These are phyloP conservation scores for Bradypus variegatus DNA, from an alignment of 2,797 vertebrate species.

Conservation along the genomic window DNA sequence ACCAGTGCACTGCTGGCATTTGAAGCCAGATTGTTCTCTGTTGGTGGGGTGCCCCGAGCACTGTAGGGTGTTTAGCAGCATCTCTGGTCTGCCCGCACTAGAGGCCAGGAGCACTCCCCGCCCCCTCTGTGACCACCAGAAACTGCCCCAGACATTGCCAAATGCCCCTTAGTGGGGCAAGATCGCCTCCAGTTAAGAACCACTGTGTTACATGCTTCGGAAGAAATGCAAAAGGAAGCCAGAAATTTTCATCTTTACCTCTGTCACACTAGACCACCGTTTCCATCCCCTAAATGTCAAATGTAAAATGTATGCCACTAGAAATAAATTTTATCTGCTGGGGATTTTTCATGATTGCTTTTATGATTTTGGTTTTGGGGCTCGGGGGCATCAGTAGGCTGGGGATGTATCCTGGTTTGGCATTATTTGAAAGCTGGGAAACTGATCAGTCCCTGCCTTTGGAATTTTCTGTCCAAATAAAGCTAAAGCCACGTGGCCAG, in stretches of 20 bases:
- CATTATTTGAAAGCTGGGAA: slow-evolving; percentile 25
- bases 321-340: background rate
- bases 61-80: background rate
- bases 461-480: slow-evolving; percentile 37
- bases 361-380: background rate
- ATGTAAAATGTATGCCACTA: background rate
- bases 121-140: background rate
- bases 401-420: no score
- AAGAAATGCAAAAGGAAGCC: background rate
- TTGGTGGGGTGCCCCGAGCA: background rate
- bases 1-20: background rate
- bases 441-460: background rate
- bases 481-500: background rate
- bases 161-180: background rate
- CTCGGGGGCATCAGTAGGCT: background rate
- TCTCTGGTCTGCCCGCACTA: background rate
- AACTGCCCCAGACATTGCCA: background rate
- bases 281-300: background rate
- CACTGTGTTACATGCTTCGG: background rate
- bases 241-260: background rate
- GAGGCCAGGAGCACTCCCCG: background rate
- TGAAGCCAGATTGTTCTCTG: background rate
- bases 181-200: background rate
- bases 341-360: slow-evolving; percentile 15
- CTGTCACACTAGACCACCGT: background rate